Evolutionary conservation across 2,888 invertebrate genomes (phyloP).

Genomic region (Ellobium chinense): DNA sequence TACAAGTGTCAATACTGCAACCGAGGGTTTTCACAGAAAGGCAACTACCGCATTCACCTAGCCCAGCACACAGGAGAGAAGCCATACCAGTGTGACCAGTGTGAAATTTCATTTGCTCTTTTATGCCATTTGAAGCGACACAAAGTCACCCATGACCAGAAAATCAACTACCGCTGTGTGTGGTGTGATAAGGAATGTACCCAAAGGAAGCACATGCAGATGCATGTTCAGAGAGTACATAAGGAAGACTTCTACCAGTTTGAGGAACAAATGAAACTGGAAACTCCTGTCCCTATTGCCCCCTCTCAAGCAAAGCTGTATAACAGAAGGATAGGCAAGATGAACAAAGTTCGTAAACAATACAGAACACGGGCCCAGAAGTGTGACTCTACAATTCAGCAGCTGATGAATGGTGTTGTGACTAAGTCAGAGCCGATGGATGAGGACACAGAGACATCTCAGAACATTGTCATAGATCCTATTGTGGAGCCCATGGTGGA

Average conservation of each 20-base stretch:
- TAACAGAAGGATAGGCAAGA: constrained; percentile 35
- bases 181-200: constrained; percentile 49
- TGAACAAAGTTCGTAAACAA: constrained; percentile 30
- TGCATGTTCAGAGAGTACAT: constrained; percentile 45
- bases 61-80: constrained; percentile 46
- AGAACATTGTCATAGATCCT: constrained; percentile 37
- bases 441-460: constrained; percentile 18
- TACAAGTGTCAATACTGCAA: constrained; percentile 38
- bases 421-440: constrained; percentile 39
- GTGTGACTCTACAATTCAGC: constrained; percentile 38
- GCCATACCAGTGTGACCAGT: constrained; percentile 43
- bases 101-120: constrained; percentile 42
- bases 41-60: constrained; percentile 43
- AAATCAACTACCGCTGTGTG: constrained; percentile 40
- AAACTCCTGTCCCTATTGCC: constrained; percentile 41
- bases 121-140: constrained; percentile 42
- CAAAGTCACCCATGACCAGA: constrained; percentile 41
- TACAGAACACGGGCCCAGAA: constrained; percentile 41
- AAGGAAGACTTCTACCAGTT: constrained; percentile 45
- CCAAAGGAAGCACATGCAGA: constrained; percentile 47
- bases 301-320: constrained; percentile 43
- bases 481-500: constrained; percentile 33
- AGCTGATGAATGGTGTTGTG: constrained; percentile 32
- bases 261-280: constrained; percentile 46
- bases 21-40: constrained; percentile 46